Evolutionary conservation across 2,888 invertebrate species (phyloP).

Genomic region (Tachina fera): DNA sequence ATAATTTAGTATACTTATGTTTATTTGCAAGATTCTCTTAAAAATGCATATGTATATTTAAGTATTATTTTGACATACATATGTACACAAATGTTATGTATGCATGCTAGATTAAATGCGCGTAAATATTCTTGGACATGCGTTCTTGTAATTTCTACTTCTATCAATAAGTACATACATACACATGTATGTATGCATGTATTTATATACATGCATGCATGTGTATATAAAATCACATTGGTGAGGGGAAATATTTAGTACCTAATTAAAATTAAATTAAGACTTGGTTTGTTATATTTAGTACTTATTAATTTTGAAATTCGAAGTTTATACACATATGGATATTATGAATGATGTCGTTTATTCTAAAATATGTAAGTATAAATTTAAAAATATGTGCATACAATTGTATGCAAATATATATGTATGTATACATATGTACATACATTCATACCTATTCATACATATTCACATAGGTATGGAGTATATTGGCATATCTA

Average conservation of each 20-base stretch:
- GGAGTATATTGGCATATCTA: neutral
- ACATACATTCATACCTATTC: neutral
- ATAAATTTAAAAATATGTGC: neutral
- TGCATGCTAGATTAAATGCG: slow-evolving; percentile 27
- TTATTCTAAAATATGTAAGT: too few species aligned
- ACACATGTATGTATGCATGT: neutral
- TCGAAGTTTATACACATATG: too few species aligned
- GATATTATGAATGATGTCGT: neutral
- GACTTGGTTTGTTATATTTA: too few species aligned
- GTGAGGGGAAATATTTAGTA: too few species aligned
- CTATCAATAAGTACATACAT: neutral
- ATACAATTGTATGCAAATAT: neutral
- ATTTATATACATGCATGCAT: neutral
- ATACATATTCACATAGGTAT: neutral
- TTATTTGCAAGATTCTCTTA: neutral
- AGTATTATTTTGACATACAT: neutral
- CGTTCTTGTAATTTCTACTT: slow-evolving; percentile 33
- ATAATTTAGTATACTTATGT: neutral
- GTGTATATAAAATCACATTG: neutral
- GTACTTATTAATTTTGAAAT: neutral
- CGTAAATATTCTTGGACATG: slow-evolving; percentile 59
- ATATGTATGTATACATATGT: neutral
- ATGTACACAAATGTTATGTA: slow-evolving; percentile 10
- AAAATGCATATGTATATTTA: neutral
- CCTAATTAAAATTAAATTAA: too few species aligned